Base-by-base conservation (phyloP, 2,113 vertebrate species). In the Phalacrocorax carbo region DNA sequence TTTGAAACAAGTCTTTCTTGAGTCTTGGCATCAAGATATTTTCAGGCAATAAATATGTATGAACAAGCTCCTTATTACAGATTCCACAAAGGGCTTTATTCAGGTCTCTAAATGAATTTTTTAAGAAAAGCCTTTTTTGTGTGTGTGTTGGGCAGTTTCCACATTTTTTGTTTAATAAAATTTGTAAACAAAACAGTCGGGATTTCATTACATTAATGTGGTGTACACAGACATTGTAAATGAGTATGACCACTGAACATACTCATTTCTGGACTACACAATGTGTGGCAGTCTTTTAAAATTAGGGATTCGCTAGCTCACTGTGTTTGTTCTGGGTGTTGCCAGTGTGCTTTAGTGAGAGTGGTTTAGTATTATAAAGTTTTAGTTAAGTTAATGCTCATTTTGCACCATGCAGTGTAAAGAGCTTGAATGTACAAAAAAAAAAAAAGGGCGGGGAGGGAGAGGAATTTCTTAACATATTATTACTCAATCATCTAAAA, bases 401-500 rank as follows among this genome's bases (percentile, higher is more conserved):
- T 88, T 89, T 86, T 85, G 11, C 34, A 51, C 12, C 25, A 51
- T 40, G 29, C 16, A 64, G 7, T 51, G 7, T 40, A 68, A 89
- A 82, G 3, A 25, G 15, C 17, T 78, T 73, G 32, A 88, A 62
- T 26, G 25, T 9, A 40, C 18, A 10, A 27, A 29, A 26, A 36
- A 40, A 14, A 14, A 30, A 40, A 77, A 36, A 54, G 2, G 8
- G 13, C 1, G 2, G 9, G 1, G 7, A 5, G 38, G 38, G 38
- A 10, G 10, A 1, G 9, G 10, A 3, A 8, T 23, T 32, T 66
- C 80, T 82, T 73, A 21, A 20, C 51, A 17, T 79, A n/a, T 48
- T 84, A 71, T 68, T 94, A 73, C 15, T 93, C 64, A 90, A 49
- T 90, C 71, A 82, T 44, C 52, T 86, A 54, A 88, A 94, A 88